Evolutionary conservation across 2,113 vertebrate species (phyloP).

Genomic region (Oncorhynchus tshawytscha): DNA sequence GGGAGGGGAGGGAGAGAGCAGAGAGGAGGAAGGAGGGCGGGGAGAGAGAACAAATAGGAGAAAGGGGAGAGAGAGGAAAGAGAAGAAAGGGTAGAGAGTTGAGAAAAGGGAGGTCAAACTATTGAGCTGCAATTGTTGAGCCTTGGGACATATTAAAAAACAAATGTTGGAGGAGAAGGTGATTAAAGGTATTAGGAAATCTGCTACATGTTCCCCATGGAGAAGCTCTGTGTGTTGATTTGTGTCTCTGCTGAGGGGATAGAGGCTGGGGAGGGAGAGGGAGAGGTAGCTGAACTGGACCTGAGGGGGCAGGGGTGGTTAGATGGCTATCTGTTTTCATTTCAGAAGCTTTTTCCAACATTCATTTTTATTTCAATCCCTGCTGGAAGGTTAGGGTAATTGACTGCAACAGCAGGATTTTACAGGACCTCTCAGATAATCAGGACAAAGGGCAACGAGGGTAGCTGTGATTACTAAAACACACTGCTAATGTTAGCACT

Average conservation of each 20-base stretch:
- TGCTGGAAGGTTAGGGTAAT: not conserved
- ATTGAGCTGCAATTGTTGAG: not conserved
- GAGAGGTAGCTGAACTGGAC: not conserved
- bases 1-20: too few species aligned
- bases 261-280: not conserved
- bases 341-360: conserved; percentile 15
- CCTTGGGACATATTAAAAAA: conserved; percentile 11
- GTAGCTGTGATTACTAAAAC: not conserved
- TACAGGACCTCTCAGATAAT: not conserved
- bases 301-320: not conserved
- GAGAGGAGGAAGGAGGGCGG: too few species aligned
- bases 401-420: conserved; percentile 6
- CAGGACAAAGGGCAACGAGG: not conserved
- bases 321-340: conserved; percentile 15
- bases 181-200: conserved; percentile 7
- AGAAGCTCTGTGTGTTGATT: not conserved
- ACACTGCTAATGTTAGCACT: conserved; percentile 1
- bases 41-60: too few species aligned
- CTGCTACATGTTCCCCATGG: conserved; percentile 10
- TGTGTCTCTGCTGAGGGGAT: conserved; percentile 1
- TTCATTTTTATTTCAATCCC: conserved; percentile 6
- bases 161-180: not conserved
- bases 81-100: too few species aligned
- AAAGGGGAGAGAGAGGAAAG: too few species aligned
- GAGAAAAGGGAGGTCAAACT: not conserved